A percentile compares a stretch with the other conserved stretches of the same genome.
These are phyloP conservation scores for Antrozous pallidus DNA, from an alignment of 2,797 vertebrate genomes.

Conservation along the genomic window DNA sequence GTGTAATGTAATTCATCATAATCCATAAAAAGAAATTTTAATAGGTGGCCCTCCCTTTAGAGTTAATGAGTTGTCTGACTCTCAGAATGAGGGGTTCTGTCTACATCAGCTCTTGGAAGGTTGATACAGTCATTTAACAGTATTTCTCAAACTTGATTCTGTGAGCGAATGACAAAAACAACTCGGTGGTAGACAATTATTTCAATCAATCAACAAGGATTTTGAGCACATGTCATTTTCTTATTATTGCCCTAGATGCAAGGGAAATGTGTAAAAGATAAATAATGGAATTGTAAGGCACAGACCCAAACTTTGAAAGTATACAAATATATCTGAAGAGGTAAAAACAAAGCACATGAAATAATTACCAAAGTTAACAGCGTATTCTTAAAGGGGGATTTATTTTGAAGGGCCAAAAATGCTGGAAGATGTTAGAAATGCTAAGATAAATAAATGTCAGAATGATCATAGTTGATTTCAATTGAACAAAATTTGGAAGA, in stretches of 20 bases:
- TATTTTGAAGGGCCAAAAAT: neutral
- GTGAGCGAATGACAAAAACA: slow-evolving; percentile 45
- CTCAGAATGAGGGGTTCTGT: neutral
- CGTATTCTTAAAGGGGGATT: neutral
- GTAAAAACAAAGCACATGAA: neutral
- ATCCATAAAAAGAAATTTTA: slow-evolving; percentile 20
- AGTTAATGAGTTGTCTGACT: slow-evolving; percentile 15
- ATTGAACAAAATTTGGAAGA: neutral
- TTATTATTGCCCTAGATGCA: neutral
- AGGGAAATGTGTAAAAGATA: neutral
- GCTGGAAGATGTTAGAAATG: neutral
- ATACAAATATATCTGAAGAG: neutral
- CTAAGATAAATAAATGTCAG: neutral
- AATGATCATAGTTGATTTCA: neutral
- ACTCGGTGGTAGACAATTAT: slow-evolving; percentile 35
- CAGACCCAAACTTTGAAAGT: neutral
- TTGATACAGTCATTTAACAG: neutral
- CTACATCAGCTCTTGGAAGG: neutral
- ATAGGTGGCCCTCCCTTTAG: neutral
- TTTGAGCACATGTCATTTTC: neutral
- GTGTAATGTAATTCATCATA: neutral
- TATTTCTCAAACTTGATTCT: slow-evolving; percentile 26
- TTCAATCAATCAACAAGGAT: slow-evolving; percentile 50
- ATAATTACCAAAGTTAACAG: neutral
- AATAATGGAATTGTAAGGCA: neutral